Conservation (phyloP, 2,888 invertebrate species). For the Morinoia aosen region DNA sequence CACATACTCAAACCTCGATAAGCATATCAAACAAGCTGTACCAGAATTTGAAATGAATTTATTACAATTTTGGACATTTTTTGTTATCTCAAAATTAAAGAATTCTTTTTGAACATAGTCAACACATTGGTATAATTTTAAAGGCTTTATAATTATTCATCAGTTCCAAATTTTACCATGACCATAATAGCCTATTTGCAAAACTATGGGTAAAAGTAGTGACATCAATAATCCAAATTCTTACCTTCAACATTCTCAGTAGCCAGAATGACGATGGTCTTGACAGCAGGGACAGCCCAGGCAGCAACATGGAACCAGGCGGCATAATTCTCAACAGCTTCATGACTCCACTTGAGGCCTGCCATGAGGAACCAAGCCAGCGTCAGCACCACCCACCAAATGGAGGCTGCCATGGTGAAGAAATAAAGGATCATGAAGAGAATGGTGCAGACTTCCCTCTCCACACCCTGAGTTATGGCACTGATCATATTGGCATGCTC, state of each 20-base stretch:
- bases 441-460: conserved; percentile 80
- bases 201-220: too few relatives aligned
- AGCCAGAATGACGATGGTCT: conserved; percentile 90
- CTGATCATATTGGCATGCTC: conserved; percentile 65
- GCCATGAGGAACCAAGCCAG: conserved; percentile 99
- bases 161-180: too few relatives aligned
- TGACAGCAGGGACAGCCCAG: conserved; percentile 94
- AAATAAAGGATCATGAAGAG: conserved; percentile 97
- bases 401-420: conserved; percentile 98
- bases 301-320: conserved; percentile 97
- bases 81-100: not conserved
- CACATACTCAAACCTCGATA: not conserved
- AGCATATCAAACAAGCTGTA: not conserved
- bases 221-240: not conserved
- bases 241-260: conserved; percentile 89
- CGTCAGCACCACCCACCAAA: conserved; percentile 95
- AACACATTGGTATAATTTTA: too few relatives aligned
- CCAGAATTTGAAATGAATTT: not conserved
- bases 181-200: too few relatives aligned
- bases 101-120: not conserved
- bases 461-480: conserved; percentile 68
- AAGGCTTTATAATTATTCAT: too few relatives aligned
- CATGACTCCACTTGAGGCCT: conserved; percentile 98
- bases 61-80: not conserved
- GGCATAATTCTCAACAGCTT: conserved; percentile 96